phyloP scores from a whole-genome alignment of 1,140 invertebrate species.

The Zaprionus ornatus region DNA sequence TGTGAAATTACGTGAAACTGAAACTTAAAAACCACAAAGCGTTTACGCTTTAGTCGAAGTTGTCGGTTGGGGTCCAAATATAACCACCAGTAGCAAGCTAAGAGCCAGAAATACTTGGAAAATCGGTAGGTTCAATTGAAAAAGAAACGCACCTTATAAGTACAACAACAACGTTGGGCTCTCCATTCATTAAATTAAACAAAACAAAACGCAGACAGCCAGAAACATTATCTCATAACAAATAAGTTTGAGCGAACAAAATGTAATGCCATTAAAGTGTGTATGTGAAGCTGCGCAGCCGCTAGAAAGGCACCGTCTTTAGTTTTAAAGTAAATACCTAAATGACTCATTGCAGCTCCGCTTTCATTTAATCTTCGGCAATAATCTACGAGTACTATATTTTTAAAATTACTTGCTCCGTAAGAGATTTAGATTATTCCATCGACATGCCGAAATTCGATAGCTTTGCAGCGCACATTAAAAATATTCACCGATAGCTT shows the following conservation, averaged over 20 bases:
- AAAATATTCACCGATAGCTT: no score
- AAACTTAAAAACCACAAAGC: slow-evolving; percentile 37
- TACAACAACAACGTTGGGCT: slow-evolving; percentile 40
- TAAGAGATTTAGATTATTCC: no score
- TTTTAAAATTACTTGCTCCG: no score
- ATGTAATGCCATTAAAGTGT: slow-evolving; percentile 52
- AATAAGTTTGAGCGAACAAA: slow-evolving; percentile 39
- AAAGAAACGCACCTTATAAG: slow-evolving; percentile 52
- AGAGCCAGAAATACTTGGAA: slow-evolving; percentile 24
- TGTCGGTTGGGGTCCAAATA: slow-evolving; percentile 27
- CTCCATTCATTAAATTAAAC: slow-evolving; percentile 57
- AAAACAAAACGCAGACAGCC: slow-evolving; percentile 28
- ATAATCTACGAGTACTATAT: neutral
- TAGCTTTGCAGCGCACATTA: no score
- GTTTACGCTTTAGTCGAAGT: slow-evolving; percentile 44
- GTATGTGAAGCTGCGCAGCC: slow-evolving; percentile 8
- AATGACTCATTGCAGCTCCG: neutral
- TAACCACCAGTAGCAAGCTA: neutral
- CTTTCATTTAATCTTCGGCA: neutral
- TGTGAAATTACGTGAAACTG: slow-evolving; percentile 46
- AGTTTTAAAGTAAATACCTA: neutral
- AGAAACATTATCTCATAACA: slow-evolving; percentile 53
- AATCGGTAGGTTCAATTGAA: slow-evolving; percentile 52
- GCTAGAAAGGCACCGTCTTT: no score
- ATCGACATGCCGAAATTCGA: no score